Conservation (phyloP, 2,797 vertebrate genomes). For the Galaxias olidus region DNA sequence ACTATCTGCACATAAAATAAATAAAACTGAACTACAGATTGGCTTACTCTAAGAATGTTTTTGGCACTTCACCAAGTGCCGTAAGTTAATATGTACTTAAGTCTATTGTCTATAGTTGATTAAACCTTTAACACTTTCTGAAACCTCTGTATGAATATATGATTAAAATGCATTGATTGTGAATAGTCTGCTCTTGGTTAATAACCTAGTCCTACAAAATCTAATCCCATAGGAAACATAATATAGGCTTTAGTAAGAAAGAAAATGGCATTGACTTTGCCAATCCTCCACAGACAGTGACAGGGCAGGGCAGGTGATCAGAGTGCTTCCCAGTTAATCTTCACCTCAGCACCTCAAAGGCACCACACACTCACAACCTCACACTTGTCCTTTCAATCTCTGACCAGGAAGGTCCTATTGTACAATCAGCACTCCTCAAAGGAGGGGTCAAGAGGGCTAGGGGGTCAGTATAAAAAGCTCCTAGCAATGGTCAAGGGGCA, state of each 20-base stretch:
- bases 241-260: too few species aligned
- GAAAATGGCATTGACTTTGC: conserved; percentile 38
- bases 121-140: conserved; percentile 41
- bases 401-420: conserved; percentile 34
- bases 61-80: conserved; percentile 21
- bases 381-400: conserved; percentile 18
- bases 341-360: conserved; percentile 23
- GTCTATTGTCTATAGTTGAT: conserved; percentile 39
- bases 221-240: too few species aligned
- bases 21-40: conserved; percentile 42
- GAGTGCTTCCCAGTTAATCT: conserved; percentile 8
- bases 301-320: conserved; percentile 25
- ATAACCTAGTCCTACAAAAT: too few species aligned
- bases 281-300: conserved; percentile 38
- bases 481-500: conserved; percentile 28
- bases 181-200: not conserved
- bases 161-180: conserved; percentile 8
- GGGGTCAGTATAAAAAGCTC: conserved; percentile 63
- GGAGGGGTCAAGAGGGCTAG: conserved; percentile 35
- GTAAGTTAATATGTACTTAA: conserved; percentile 50
- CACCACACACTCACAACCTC: conserved; percentile 21
- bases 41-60: conserved; percentile 30
- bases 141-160: conserved; percentile 25
- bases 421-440: conserved; percentile 36
- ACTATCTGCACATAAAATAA: conserved; percentile 56